Evolutionary conservation across 2,113 vertebrate genomes (phyloP).

Genomic region (Hipposideros armiger): DNA sequence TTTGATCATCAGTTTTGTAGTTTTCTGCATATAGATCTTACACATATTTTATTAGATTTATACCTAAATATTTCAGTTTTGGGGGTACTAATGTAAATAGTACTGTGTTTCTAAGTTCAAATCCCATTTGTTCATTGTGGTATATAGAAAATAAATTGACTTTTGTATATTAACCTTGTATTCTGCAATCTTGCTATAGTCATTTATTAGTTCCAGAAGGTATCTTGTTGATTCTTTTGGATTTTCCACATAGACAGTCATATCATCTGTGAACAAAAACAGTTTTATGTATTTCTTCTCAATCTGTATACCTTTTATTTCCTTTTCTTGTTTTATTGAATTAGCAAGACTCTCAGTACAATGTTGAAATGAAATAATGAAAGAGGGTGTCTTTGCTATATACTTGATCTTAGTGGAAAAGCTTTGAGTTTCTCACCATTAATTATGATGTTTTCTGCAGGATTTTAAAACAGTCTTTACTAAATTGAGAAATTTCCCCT

Average conservation of each 20-base stretch:
- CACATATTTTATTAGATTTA: no score
- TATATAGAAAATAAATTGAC: background rate
- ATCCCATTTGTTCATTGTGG: background rate
- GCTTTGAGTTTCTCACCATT: no score
- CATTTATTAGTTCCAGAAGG: background rate
- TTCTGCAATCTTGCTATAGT: background rate
- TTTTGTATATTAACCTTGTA: background rate
- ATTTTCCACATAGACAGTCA: no score
- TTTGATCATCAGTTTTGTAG: background rate
- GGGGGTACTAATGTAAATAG: no score
- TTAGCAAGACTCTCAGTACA: background rate
- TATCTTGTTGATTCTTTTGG: no score
- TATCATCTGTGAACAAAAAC: no score
- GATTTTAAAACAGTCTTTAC: background rate
- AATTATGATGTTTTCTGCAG: background rate
- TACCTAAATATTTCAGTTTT: no score
- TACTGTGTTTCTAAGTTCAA: background rate
- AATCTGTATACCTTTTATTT: background rate
- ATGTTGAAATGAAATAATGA: background rate
- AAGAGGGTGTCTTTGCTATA: no score
- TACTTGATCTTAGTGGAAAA: no score
- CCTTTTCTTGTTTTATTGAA: background rate
- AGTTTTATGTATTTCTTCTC: background rate
- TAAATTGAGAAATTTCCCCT: no score
- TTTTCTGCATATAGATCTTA: no score